Percentiles rank a stretch among this genome's conserved stretches.
Evolutionary conservation across 1,140 invertebrate species (phyloP).

Genomic region (Coelopa frigida): DNA sequence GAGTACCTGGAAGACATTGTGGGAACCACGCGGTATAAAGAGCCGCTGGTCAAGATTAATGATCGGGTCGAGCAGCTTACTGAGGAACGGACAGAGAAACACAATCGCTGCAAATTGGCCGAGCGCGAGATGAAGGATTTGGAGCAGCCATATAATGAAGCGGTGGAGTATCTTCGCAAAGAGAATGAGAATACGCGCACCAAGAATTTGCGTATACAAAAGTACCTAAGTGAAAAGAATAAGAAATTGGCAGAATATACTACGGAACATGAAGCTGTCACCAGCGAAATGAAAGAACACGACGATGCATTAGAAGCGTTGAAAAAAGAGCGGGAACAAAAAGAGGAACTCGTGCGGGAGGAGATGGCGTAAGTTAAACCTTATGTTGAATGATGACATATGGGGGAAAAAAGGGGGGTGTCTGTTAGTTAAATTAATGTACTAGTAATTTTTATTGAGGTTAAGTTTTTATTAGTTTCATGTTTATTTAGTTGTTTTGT

Average conservation of each 20-base stretch:
- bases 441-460: no score
- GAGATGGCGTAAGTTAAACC: slow-evolving; percentile 49
- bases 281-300: slow-evolving; percentile 51
- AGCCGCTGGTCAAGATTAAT: slow-evolving; percentile 73
- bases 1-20: slow-evolving; percentile 99
- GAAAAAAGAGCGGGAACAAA: slow-evolving; percentile 50
- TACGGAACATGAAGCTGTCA: slow-evolving; percentile 48
- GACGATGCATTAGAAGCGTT: slow-evolving; percentile 50
- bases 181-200: slow-evolving; percentile 67
- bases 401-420: no score
- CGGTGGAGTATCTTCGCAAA: slow-evolving; percentile 69
- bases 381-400: not conserved
- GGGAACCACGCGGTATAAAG: slow-evolving; percentile 82
- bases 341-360: slow-evolving; percentile 49
- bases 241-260: slow-evolving; percentile 48
- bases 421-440: no score
- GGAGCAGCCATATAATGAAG: slow-evolving; percentile 79
- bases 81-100: slow-evolving; percentile 75
- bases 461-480: slow-evolving; percentile 11
- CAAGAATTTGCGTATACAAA: slow-evolving; percentile 65
- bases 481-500: no score
- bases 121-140: slow-evolving; percentile 85
- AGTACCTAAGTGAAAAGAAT: slow-evolving; percentile 53
- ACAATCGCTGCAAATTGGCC: slow-evolving; percentile 81
- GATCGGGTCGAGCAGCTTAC: slow-evolving; percentile 70